Base-by-base conservation (phyloP, 2,888 invertebrate genomes). In the Drosophila algonquin region DNA sequence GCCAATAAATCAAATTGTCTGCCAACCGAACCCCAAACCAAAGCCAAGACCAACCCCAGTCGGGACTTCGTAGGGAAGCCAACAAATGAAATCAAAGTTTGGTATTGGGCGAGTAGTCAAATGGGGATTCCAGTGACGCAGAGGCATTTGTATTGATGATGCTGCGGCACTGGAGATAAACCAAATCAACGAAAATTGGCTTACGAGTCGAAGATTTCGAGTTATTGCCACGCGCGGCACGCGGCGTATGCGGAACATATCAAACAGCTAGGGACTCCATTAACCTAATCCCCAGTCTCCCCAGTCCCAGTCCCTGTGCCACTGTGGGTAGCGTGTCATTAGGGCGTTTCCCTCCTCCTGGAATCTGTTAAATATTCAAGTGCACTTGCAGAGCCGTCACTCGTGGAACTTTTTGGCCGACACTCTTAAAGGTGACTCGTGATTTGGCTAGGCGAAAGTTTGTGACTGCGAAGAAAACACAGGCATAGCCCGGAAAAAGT, bases 101-200 rank as follows among this genome's bases (percentile, higher is more conserved):
- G 18, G 18, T 2, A 18, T 18, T 50, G 64, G 69, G 62, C 45
- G 68, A 57, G 52, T 44, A 71, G 67, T 72, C 81, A 69, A 74
- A 71, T 79, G 84, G 81, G 81, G 81, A 82, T 82, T 21, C 21
- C 77, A 62, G 64, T 60, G 64, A 57, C 72, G 62, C 76, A 75
- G 12, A 75, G 80, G 63, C 77, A 79, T 86, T 86, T 81, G 77
- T 86, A 81, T 82, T 80, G 78, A 63, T 55, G 68, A 61, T 67
- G 62, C 71, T 58, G 73, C 46, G 45, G 51, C 55, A 75, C 76
- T 75, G 77, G 76, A 86, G 83, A 86, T 84, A 83, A 84, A 81
- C 87, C 76, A 84, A 84, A 81, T 84, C 84, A 86, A 78, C 84
- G 84, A 79, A 84, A 83, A 83, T 84, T 87, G 84, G 81, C 78